Conservation (phyloP, 2,797 vertebrate species). For the Podarcis siculus region DNA sequence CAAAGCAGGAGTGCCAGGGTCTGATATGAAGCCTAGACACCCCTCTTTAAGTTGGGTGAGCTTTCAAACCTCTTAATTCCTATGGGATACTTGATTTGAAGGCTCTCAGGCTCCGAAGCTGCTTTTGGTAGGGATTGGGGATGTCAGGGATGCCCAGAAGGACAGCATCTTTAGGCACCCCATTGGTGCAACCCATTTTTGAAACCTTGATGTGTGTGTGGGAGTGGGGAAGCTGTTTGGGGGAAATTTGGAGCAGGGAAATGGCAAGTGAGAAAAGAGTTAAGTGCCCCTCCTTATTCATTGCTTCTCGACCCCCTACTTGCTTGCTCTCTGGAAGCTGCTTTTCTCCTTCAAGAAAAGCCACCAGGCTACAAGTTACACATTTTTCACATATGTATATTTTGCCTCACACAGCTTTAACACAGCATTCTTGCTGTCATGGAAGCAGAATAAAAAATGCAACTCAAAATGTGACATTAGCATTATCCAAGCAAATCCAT, state of each 20-base stretch:
- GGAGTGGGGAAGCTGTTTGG: background rate
- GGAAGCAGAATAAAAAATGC: background rate
- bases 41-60: background rate
- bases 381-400: background rate
- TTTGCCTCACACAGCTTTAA: background rate
- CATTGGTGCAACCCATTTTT: background rate
- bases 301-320: background rate
- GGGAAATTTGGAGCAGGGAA: background rate
- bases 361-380: no score
- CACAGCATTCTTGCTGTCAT: background rate
- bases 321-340: background rate
- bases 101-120: background rate
- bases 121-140: background rate
- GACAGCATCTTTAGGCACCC: background rate
- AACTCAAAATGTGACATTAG: background rate
- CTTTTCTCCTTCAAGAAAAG: background rate
- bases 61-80: background rate
- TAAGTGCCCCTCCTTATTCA: background rate
- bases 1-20: background rate
- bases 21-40: background rate
- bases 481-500: background rate
- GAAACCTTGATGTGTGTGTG: background rate
- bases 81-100: background rate
- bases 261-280: background rate
- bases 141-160: background rate